A percentile compares a stretch with the other conserved stretches of the same genome.
These are phyloP conservation scores for Iphiclides podalirius DNA, from an alignment of 2,888 invertebrate species.

Conservation along the genomic window DNA sequence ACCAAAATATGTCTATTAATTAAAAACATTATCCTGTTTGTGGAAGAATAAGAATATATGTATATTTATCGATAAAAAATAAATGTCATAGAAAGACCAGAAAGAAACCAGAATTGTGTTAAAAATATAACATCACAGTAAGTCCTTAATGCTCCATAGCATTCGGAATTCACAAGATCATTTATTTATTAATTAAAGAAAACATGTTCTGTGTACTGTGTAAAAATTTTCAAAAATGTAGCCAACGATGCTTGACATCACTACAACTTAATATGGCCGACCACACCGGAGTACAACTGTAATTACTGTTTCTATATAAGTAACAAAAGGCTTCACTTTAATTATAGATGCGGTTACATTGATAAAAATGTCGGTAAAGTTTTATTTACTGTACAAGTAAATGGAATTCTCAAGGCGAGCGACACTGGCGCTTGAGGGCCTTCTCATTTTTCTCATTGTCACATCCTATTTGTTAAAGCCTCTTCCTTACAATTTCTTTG, in stretches of 20 bases:
- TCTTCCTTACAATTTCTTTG: slow-evolving; percentile 16
- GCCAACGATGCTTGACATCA: slow-evolving; percentile 7
- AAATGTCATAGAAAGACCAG: too few species aligned
- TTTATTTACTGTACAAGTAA: slow-evolving; percentile 16
- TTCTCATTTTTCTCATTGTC: slow-evolving; percentile 42
- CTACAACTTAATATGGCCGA: slow-evolving; percentile 19
- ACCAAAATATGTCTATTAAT: too few species aligned
- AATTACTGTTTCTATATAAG: slow-evolving; percentile 17
- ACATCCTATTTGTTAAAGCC: slow-evolving; percentile 21
- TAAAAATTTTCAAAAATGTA: too few species aligned
- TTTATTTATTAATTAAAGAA: too few species aligned
- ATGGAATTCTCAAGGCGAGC: slow-evolving; percentile 25
- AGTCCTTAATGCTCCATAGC: too few species aligned
- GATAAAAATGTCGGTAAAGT: slow-evolving; percentile 23
- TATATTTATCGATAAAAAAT: too few species aligned
- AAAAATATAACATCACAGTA: too few species aligned
- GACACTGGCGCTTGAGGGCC: slow-evolving; percentile 35
- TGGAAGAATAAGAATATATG: too few species aligned
- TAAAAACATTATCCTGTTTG: too few species aligned
- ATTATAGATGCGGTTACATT: slow-evolving; percentile 20
- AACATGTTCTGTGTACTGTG: too few species aligned
- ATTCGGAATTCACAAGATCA: too few species aligned
- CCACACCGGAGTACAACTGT: slow-evolving; percentile 8
- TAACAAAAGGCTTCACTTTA: slow-evolving; percentile 20
- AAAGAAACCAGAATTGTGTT: too few species aligned